phyloP scores from a whole-genome alignment of 2,797 vertebrate genomes.

The Melanotaenia trifasciata region DNA sequence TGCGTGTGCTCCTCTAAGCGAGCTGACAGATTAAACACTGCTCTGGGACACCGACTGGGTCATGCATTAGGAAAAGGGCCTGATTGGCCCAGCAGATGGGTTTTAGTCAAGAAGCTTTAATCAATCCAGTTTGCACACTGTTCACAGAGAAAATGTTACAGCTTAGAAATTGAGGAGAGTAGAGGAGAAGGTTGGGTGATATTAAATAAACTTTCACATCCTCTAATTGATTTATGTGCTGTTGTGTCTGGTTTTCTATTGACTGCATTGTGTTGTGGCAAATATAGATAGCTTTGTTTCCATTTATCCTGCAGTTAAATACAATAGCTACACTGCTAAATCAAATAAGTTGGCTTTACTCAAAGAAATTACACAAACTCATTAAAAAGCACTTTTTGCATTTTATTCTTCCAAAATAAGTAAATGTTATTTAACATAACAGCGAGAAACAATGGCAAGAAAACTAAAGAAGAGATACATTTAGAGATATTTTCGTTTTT shows the following conservation, averaged over 20 bases:
- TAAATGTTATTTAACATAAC: too few relatives aligned
- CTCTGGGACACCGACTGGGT: conserved; percentile 50
- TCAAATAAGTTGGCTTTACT: not conserved
- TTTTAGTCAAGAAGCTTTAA: conserved; percentile 60
- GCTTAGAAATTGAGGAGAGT: conserved; percentile 15
- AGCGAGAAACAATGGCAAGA: too few relatives aligned
- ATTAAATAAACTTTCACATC: conserved; percentile 66
- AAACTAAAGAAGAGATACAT: too few relatives aligned
- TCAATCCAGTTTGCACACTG: conserved; percentile 57
- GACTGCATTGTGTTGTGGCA: conserved; percentile 40
- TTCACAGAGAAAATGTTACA: conserved; percentile 40
- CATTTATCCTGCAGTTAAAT: conserved; percentile 38
- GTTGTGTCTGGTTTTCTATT: conserved; percentile 59
- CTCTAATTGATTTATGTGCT: conserved; percentile 68
- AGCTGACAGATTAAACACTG: conserved; percentile 65
- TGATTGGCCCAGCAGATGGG: conserved; percentile 64
- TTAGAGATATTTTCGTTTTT: too few relatives aligned
- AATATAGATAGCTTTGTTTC: conserved; percentile 42
- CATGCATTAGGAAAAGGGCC: conserved; percentile 43
- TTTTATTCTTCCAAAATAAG: too few relatives aligned
- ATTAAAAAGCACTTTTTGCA: too few relatives aligned
- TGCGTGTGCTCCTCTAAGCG: conserved; percentile 52
- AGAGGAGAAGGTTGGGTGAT: conserved; percentile 26
- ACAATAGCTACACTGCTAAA: conserved; percentile 10
- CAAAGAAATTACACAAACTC: too few relatives aligned